phyloP scores from a whole-genome alignment of 2,113 vertebrate genomes.

The Columba livia region DNA sequence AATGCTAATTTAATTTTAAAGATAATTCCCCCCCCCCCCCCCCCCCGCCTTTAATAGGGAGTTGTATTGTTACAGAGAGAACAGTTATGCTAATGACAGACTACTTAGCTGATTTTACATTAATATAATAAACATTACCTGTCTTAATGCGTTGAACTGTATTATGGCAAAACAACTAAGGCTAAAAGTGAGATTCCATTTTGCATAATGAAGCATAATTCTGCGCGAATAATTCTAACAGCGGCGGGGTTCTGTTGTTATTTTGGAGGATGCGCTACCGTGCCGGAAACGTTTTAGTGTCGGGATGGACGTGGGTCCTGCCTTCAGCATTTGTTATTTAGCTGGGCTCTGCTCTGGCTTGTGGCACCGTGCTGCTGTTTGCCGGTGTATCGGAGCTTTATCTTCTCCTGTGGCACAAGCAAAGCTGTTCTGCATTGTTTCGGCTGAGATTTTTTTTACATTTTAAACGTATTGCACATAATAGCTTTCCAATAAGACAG shows the following conservation, averaged over 20 bases:
- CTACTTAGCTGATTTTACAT: conserved; percentile 79
- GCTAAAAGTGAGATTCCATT: conserved; percentile 72
- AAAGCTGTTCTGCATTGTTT: neutral
- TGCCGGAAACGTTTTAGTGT: conserved; percentile 52
- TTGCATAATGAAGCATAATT: conserved; percentile 70
- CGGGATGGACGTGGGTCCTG: conserved; percentile 36
- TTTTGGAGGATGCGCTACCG: conserved; percentile 54
- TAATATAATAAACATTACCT: conserved; percentile 82
- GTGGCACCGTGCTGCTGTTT: neutral
- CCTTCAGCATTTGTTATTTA: neutral
- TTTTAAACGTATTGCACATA: neutral
- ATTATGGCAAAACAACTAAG: conserved; percentile 67
- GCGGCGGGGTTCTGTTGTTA: neutral
- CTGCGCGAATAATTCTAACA: conserved; percentile 36
- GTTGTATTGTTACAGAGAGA: conserved; percentile 74
- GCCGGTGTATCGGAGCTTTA: neutral
- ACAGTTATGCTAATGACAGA: conserved; percentile 79
- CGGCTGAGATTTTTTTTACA: neutral
- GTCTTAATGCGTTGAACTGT: conserved; percentile 64
- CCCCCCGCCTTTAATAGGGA: conserved; percentile 45
- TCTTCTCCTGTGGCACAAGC: neutral
- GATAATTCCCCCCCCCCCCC: neutral
- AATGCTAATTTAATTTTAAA: conserved; percentile 81
- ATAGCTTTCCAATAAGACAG: neutral
- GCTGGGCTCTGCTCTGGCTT: neutral